Evolutionary conservation across 1,140 invertebrate genomes (phyloP), one percentile per base, ranked within the genome.

Genomic region (Drosophila prosaltans): DNA sequence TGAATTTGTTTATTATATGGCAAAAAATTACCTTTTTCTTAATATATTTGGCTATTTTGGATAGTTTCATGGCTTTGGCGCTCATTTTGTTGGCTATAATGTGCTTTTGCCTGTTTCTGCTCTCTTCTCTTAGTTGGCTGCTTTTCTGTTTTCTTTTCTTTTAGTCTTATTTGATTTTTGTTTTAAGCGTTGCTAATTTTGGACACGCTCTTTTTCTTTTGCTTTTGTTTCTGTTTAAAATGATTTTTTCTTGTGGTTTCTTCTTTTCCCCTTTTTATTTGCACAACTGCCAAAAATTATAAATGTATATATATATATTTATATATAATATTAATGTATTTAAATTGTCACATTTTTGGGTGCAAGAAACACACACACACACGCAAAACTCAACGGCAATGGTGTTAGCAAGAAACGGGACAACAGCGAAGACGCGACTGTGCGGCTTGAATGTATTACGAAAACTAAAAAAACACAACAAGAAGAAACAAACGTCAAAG

Each of bases 41-140:
- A 67, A 92, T 91, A 63, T 92, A 92, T 90, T 91, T 92, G 59
- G 90, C 91, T 79, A 92, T 83, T 91, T 91, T 91, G 40, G 85
- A 78, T 58, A 92, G 61, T 78, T 92, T 92, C 61, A 91, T 90
- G 59, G 90, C 72, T 70, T 92, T 92, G 65, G 78, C 91, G 74
- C 82, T 92, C 89, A 92, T 88, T 84, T 76, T 92, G 77, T 76
- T 92, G 77, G 68, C 65, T 43, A 62, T 16, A 16, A 16, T 60
- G 71, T 61, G 30, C 41, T 60, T 30, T 30, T 30, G 28, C 28
- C 28, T 2, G 41, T 9, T 68, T 76, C 24, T 55, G 6, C 30
- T 66, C 32, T 64, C 60, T 11, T 61, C 11, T 24, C 8, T 51
- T 48, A 36, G 32, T 51, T 51, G 45, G 45, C 10, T 3, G 24